Evolutionary conservation across 2,113 vertebrate genomes (phyloP).

Genomic region (Chaetodon auriga): DNA sequence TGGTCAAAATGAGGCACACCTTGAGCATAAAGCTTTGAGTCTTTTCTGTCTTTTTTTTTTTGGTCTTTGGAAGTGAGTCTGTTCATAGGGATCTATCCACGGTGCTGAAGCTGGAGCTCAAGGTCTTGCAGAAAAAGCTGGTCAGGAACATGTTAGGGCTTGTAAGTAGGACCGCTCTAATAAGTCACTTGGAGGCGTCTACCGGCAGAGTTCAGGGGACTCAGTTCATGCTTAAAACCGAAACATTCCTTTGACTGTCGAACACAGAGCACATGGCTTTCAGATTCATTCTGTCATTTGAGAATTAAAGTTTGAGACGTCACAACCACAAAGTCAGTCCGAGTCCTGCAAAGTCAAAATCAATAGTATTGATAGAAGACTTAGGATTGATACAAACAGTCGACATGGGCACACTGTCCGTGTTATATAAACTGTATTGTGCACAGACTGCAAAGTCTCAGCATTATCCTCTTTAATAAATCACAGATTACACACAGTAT

Average conservation of each 20-base stretch:
- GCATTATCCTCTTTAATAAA: constrained; percentile 21
- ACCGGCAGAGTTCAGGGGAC: constrained; percentile 27
- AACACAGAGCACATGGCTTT: constrained; percentile 19
- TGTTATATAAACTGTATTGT: not conserved
- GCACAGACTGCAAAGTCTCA: constrained; percentile 1
- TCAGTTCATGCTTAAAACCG: constrained; percentile 25
- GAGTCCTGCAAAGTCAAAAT: not conserved
- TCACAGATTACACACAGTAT: constrained; percentile 17
- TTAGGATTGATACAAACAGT: not conserved
- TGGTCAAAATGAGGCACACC: not conserved
- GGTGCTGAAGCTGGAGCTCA: constrained; percentile 67
- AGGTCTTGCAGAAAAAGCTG: constrained; percentile 12
- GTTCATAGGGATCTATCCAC: constrained; percentile 65
- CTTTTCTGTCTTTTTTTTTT: no score
- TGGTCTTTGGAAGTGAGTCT: not conserved
- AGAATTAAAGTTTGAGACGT: constrained; percentile 20
- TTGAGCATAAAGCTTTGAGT: not conserved
- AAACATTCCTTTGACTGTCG: constrained; percentile 36
- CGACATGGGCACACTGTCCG: not conserved
- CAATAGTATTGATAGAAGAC: not conserved
- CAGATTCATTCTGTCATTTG: constrained; percentile 10
- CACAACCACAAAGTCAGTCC: not conserved
- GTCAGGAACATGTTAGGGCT: constrained; percentile 13
- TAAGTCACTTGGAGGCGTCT: constrained; percentile 46
- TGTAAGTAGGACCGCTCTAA: constrained; percentile 20